Evolutionary conservation across 2,888 invertebrate species (phyloP), one percentile per base, ranked within the genome.

Genomic region (Resseliella maxima): DNA sequence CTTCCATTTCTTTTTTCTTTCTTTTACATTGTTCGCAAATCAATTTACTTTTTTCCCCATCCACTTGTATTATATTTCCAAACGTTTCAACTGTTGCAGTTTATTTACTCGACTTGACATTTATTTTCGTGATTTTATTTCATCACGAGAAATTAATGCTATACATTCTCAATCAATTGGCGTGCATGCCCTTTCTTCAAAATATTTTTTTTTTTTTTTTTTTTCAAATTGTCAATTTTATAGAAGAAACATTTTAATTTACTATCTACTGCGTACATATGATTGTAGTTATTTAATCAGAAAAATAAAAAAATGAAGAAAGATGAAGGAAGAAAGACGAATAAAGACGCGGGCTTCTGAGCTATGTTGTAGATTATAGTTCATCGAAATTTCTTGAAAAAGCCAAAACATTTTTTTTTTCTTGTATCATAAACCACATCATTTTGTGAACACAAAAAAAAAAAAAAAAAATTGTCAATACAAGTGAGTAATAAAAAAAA

Each of bases 101-200:
- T 59, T 59, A 59, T 59, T 59, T 59, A 59, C 59, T 59, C 24
- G 59, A 24, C 59, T 59, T 59, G 59, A 27, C 24, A 50, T 21
- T 27, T 59, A 27, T 59, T 59, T 59, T 27, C 12, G 15, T 21
- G 27, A 5, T 12, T 59, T 1, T 5, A 59, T 59, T 59, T 59
- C 59, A 27, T 59, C 59, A 27, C 24, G 27, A 59, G 5, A 24
- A 21, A 59, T 12, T n/a, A 59, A 59, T 59, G 59, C 59, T n/a
- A 59, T 24, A 2, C 50, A 50, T 12, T 50, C n/a, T 50, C 2
- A 50, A 50, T 50, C 15, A 18, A 50, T 50, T 50, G 15, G 21
- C 50, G 50, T 50, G 5, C 50, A 50, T 50, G 50, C 50, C 21
- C 50, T 50, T 18, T 50, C 15, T 21, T 18, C 50, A 10, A 50